These are phyloP conservation scores for Drosophila quadrilineata DNA, from an alignment of 1,140 invertebrate genomes.

Conservation along the genomic window DNA sequence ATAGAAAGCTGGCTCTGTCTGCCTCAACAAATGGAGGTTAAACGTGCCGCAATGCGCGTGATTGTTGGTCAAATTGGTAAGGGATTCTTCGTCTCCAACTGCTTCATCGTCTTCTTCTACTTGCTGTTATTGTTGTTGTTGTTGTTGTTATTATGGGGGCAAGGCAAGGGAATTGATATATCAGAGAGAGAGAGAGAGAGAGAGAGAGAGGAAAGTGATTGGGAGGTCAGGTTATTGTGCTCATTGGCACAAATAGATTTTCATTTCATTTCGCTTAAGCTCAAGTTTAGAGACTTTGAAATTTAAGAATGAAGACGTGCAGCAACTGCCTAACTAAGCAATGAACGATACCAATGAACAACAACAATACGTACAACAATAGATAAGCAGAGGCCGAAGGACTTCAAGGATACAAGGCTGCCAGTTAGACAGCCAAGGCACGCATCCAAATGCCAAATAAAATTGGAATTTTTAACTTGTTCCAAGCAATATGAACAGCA, in stretches of 20 bases:
- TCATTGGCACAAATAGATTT: constrained; percentile 52
- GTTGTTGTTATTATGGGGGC: too few species aligned
- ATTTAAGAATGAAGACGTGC: constrained; percentile 56
- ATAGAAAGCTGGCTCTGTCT: background rate
- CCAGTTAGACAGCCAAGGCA: background rate
- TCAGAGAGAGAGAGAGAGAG: background rate
- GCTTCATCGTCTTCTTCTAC: too few species aligned
- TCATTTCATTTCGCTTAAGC: constrained; percentile 43
- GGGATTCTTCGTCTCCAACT: too few species aligned
- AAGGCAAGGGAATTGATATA: background rate
- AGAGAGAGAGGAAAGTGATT: background rate
- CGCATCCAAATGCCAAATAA: constrained; percentile 37
- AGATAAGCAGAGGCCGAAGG: background rate
- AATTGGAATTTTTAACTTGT: constrained; percentile 55
- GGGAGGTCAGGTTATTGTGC: constrained; percentile 14
- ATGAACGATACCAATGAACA: constrained; percentile 3
- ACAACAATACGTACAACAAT: background rate
- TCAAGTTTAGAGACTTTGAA: constrained; percentile 49
- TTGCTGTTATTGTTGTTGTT: too few species aligned
- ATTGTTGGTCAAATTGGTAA: constrained; percentile 23
- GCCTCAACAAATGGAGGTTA: constrained; percentile 7
- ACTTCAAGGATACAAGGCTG: constrained; percentile 8
- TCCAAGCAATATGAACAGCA: constrained; percentile 34
- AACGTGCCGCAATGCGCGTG: constrained; percentile 62
- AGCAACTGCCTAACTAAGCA: constrained; percentile 48